phyloP scores from a whole-genome alignment of 2,888 invertebrate species.

The Leptothorax acervorum region DNA sequence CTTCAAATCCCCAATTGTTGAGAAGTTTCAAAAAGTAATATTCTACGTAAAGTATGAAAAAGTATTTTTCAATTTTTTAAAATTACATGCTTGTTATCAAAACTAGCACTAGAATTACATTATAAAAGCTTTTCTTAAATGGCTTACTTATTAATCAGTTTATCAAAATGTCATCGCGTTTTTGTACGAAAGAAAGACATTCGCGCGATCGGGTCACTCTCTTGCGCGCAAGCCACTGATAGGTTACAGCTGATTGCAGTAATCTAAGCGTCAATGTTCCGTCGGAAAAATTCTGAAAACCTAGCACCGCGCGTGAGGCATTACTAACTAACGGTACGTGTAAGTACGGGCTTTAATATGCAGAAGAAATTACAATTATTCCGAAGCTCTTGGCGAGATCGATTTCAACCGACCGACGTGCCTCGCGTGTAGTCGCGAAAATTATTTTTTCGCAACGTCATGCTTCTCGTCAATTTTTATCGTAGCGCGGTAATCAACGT shows the following conservation, averaged over 20 bases:
- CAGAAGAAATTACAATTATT: constrained; percentile 69
- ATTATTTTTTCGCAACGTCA: constrained; percentile 42
- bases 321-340: constrained; percentile 75
- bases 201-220: constrained; percentile 69
- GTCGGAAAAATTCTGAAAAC: constrained; percentile 62
- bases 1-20: not conserved
- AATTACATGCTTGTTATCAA: not conserved
- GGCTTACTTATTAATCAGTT: not conserved
- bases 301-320: constrained; percentile 67
- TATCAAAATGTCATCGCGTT: constrained; percentile 21
- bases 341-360: constrained; percentile 73
- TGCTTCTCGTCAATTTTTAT: constrained; percentile 12
- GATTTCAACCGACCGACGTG: constrained; percentile 32
- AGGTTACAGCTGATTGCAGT: constrained; percentile 75
- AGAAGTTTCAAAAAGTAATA: not conserved
- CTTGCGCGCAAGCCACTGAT: constrained; percentile 70
- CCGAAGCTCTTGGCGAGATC: constrained; percentile 48
- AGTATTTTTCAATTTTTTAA: not conserved
- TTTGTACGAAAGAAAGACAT: constrained; percentile 62
- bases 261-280: constrained; percentile 70
- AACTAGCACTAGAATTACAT: not conserved
- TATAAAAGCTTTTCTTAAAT: not conserved
- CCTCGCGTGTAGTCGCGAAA: constrained; percentile 58
- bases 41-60: too few relatives aligned
- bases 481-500: not conserved